Conservation (phyloP, 1,140 invertebrate genomes). For the Nautilus pompilius region DNA sequence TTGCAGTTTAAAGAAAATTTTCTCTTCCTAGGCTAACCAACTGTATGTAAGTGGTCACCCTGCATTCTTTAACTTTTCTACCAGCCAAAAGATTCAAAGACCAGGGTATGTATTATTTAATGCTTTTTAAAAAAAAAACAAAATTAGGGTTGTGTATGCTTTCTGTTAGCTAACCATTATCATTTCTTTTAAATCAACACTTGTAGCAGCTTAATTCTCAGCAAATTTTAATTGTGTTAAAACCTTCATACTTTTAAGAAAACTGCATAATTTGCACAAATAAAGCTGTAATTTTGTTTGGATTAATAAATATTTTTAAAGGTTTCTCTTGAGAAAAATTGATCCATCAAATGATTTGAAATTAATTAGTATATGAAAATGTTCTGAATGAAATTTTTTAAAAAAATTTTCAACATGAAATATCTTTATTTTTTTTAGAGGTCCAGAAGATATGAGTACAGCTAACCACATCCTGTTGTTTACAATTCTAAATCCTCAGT, state of each 20-base stretch:
- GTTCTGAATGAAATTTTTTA: too few relatives aligned
- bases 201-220: too few relatives aligned
- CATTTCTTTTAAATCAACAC: too few relatives aligned
- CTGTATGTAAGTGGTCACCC: constrained; percentile 53
- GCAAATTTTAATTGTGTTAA: too few relatives aligned
- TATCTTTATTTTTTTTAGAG: constrained; percentile 18
- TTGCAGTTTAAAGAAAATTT: too few relatives aligned
- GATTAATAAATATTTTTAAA: too few relatives aligned
- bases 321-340: too few relatives aligned
- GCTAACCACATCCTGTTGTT: constrained; percentile 47
- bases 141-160: not conserved
- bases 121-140: not conserved
- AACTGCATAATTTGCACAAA: too few relatives aligned
- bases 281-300: too few relatives aligned
- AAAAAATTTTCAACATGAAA: not conserved
- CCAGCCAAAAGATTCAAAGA: constrained; percentile 56
- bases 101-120: constrained; percentile 33
- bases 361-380: too few relatives aligned
- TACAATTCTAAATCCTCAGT: constrained; percentile 76
- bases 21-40: constrained; percentile 38
- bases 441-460: constrained; percentile 28
- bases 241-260: too few relatives aligned
- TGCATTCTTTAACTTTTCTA: constrained; percentile 58
- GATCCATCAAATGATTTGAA: too few relatives aligned
- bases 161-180: not conserved